Conservation (phyloP, 1,140 invertebrate species). For the Linepithema humile region DNA sequence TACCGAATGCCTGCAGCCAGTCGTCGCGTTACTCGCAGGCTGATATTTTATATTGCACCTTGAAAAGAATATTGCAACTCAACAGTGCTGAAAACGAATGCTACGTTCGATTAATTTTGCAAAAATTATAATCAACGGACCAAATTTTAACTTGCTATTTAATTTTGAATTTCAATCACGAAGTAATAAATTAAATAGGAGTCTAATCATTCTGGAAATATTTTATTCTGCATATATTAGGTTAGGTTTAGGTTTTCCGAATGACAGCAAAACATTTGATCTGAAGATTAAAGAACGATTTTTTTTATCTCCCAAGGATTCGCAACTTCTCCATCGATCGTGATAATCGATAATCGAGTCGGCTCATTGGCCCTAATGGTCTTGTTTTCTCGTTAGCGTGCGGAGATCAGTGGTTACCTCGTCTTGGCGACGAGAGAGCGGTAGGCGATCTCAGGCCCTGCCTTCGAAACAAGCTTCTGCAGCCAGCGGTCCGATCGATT, state of each 20-base stretch:
- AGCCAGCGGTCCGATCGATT: constrained; percentile 44
- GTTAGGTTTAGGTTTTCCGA: no score
- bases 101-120: background rate
- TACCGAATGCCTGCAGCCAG: constrained; percentile 39
- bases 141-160: no score
- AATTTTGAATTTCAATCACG: background rate
- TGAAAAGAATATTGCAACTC: background rate
- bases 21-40: background rate
- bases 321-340: background rate
- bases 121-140: background rate
- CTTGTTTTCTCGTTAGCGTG: constrained; percentile 50
- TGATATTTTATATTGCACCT: constrained; percentile 18
- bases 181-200: background rate
- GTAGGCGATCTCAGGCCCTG: constrained; percentile 28
- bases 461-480: constrained; percentile 21
- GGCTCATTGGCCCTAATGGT: constrained; percentile 49
- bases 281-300: no score
- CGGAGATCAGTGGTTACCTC: constrained; percentile 16
- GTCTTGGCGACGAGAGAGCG: background rate
- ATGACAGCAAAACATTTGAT: no score
- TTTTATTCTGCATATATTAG: no score
- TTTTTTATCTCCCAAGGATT: background rate
- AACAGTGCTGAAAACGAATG: background rate
- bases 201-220: background rate
- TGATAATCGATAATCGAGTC: constrained; percentile 46